Base-by-base conservation (phyloP, 2,888 invertebrate genomes). In the Steinernema carpocapsae region DNA sequence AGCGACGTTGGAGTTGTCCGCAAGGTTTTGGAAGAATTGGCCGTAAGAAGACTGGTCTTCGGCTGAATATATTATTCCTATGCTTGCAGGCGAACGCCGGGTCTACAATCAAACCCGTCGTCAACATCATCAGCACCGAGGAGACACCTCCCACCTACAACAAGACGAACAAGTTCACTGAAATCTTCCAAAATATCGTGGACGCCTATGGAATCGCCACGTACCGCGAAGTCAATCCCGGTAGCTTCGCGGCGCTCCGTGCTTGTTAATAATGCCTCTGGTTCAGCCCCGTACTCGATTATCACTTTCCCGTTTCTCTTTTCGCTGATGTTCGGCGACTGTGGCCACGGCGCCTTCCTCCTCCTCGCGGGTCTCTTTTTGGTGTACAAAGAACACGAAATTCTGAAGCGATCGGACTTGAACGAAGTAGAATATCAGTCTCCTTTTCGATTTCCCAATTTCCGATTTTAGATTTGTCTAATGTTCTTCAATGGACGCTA, bases 401-500 rank as follows among this genome's bases (percentile, higher is more conserved):
- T 99, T 43, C 73, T 75, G 10, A 77, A 77, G n/a, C 78, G 74
- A 73, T 77, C 79, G 24, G 83, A 86, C 19, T 77, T 77, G 19
- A 84, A 86, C 70, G 87, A 87, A 79, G 86, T 86, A 32, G 88
- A 79, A 85, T 86, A 32, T 1, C 32, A 29, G 12, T 1, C 24
- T 10, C 7, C 17, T 64, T 1, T 64, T 29, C 6, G 56, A 12
- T 24, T 32, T 29, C 19, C 14, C 0, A 17, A 0, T 59, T 71
- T 14, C 24, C 17, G 24, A 37, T 56, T 42, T 22, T 19, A 70
- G n/a, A 29, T 72, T 72, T 75, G 32, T 24, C 81, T 80, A 4
- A 97, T 95, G 82, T 95, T 97, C 91, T 97, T 97, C 89, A 94
- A 94, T 80, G 97, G 97, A 2, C 93, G 99, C 71, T 99, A 99